Conservation (phyloP, 2,113 vertebrate genomes). For the Triplophysa dalaica region DNA sequence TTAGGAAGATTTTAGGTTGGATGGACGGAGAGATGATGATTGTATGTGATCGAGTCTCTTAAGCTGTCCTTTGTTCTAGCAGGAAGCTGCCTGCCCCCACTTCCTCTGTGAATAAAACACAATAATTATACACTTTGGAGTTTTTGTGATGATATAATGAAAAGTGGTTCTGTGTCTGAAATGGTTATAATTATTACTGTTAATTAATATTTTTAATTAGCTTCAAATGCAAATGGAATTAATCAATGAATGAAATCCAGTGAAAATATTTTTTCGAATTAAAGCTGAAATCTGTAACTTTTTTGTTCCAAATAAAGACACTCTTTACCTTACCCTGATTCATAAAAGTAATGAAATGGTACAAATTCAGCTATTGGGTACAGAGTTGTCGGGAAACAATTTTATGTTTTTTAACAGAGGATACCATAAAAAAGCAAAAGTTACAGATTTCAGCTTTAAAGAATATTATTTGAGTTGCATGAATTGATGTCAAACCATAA, state of each 20-base stretch:
- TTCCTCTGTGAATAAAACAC: conserved; percentile 24
- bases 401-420: too few relatives aligned
- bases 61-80: background rate
- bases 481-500: background rate
- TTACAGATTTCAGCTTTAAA: too few relatives aligned
- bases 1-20: background rate
- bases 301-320: too few relatives aligned
- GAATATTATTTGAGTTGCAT: background rate
- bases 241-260: background rate
- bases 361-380: too few relatives aligned
- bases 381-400: too few relatives aligned
- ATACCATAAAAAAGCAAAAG: too few relatives aligned
- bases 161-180: background rate
- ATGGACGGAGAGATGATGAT: background rate
- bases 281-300: too few relatives aligned
- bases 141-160: background rate
- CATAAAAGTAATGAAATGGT: too few relatives aligned
- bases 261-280: background rate
- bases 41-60: background rate
- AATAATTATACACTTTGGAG: background rate
- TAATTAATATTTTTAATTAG: background rate
- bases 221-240: background rate
- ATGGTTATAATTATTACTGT: conserved; percentile 11
- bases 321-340: too few relatives aligned
- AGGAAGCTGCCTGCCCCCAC: conserved; percentile 10